Evolutionary conservation across 2,888 invertebrate genomes (phyloP), one percentile per base, ranked within the genome.

Genomic region (Xestobium rufovillosum): DNA sequence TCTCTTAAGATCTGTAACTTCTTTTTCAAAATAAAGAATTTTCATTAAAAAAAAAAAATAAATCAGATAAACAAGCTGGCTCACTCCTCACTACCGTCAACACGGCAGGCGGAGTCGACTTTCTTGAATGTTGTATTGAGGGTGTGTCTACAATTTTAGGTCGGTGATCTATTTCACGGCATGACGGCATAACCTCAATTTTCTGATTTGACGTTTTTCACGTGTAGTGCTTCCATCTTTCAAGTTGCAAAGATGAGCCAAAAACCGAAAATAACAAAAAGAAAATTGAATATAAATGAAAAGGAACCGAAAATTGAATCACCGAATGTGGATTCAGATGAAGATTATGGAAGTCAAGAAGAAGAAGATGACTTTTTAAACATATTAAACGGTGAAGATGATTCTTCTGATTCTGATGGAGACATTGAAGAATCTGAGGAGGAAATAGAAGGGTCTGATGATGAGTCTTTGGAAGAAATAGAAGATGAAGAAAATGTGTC

Each of bases 391-490:
- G 58, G 59, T 45, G 56, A 60, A 34, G 61, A 59, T 13, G 53
- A 56, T 40, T 48, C 55, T 45, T 51, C 51, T 42, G 59, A 55
- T 27, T 61, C 61, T 11, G 47, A 52, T 41, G 61, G 60, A 29
- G 63, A 64, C 19, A 62, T 61, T 3, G 61, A 51, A 17, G 73
- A 71, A 37, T 70, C 71, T 42, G 72, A 72, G 2, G 63, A 62
- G 2, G 68, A 68, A 9, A 33, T 30, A 19, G 34, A 11, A 45
- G 65, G 64, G 1, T 66, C 61, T 23, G 72, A 71, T 36, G 69
- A 70, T 40, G 71, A 71, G 2, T 62, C 64, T 2, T 68, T 68
- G 43, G 66, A 66, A 2, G 66, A 60, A 16, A 50, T 47, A 19
- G 35, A 38, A 30, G 31, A 35, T 33, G 32, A 44, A 30, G 41